Base-by-base conservation (phyloP, 2,113 vertebrate genomes). In the Anolis carolinensis region DNA sequence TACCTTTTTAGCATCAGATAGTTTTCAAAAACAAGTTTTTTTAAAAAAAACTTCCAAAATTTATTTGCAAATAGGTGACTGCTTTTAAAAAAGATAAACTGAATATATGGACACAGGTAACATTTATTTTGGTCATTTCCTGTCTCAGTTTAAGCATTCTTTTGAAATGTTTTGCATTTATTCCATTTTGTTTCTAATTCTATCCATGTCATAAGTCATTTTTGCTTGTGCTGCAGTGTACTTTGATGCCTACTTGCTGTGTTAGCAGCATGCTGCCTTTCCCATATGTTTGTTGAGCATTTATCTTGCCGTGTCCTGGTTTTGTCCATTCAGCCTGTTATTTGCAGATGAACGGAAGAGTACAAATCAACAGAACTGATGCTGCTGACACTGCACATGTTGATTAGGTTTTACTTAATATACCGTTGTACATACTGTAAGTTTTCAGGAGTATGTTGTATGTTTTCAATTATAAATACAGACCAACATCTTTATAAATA, bases 301-400 rank as follows among this genome's bases (percentile, higher is more conserved):
- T 88, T 88, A 77, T 88, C 68, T 88, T 79, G n/a, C 32, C 62
- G 59, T 73, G 76, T 67, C 75, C 81, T 84, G 76, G 81, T 84
- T 88, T 88, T 88, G 81, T 84, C 86, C 81, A 83, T 79, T 84
- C 86, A 88, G 82, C 68, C 76, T 83, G 75, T 87, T 88, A 83
- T 74, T 84, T 88, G 76, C 76, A 88, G 82, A 84, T 79, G 55
- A 88, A 65, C 75, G 25, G 39, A 83, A 87, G 52, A 87, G 39
- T 73, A 73, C 81, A 88, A 88, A 79, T 73, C 75, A 79, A 84
- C 71, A 79, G 75, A 84, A 65, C 32, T 79, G 68, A 79, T 73
- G 76, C 71, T 83, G 82, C 68, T 67, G 76, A 83, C 82, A 74
- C 39, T 50, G 55, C 39, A 44, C 52, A 50, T 73, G 65, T 83